Conservation (phyloP, 2,113 vertebrate species). For the Glaucidium brasilianum region DNA sequence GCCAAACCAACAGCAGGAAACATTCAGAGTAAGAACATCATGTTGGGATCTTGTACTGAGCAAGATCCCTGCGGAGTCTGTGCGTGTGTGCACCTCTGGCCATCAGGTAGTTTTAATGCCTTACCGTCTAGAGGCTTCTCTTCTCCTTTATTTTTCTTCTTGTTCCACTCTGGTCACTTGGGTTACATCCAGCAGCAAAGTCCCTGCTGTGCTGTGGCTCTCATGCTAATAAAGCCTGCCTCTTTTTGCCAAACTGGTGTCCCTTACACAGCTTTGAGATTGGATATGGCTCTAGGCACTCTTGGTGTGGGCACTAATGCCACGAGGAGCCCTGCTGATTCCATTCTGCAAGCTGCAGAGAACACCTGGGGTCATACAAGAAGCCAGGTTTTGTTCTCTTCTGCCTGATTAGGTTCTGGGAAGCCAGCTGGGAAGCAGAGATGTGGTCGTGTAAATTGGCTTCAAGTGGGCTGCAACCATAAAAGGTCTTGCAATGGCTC, state of each 20-base stretch:
- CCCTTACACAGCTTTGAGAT: background rate
- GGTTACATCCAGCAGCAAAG: background rate
- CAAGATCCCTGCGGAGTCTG: rapidly evolving
- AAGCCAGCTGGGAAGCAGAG: background rate
- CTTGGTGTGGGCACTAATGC: background rate
- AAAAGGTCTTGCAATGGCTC: background rate
- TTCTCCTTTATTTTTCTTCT: background rate
- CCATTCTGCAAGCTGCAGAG: background rate
- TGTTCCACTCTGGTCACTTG: background rate
- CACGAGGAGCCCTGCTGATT: background rate
- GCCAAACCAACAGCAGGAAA: background rate
- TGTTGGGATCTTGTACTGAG: background rate
- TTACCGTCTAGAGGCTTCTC: background rate
- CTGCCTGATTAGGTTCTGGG: background rate
- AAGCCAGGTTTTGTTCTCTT: background rate
- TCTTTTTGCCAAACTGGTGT: background rate
- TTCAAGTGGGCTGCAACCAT: background rate
- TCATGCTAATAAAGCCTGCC: background rate
- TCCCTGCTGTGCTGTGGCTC: background rate
- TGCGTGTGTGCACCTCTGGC: background rate
- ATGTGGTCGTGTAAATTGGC: background rate
- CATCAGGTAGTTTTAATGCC: background rate
- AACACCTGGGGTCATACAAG: rapidly evolving
- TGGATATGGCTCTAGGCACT: rapidly evolving
- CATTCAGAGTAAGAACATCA: background rate